A percentile compares a stretch with the other conserved stretches of the same genome.
Conservation (phyloP, 1,140 invertebrate genomes). For the Sitobion miscanthi region DNA sequence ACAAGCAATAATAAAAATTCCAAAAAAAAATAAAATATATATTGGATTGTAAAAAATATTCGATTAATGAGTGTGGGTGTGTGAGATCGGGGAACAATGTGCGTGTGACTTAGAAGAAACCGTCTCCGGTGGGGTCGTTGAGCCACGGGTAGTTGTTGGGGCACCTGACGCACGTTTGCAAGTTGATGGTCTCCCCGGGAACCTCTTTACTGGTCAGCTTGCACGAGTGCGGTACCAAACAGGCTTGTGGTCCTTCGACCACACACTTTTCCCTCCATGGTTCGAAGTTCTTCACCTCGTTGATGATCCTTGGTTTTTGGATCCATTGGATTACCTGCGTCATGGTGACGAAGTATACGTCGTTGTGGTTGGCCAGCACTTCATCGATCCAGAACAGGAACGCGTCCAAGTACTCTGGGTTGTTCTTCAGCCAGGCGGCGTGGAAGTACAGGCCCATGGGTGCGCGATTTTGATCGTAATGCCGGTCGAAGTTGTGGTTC, state of each 20-base stretch:
- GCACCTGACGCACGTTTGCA: slow-evolving; percentile 91
- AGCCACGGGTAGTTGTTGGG: slow-evolving; percentile 94
- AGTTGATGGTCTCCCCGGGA: slow-evolving; percentile 88
- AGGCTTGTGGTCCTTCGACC: slow-evolving; percentile 78
- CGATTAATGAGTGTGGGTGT: not conserved
- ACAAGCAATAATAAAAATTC: not conserved
- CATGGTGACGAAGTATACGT: slow-evolving; percentile 98
- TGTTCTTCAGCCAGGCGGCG: slow-evolving; percentile 94
- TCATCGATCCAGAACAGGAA: slow-evolving; percentile 96
- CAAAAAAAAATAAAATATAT: not conserved
- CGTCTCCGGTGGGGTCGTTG: slow-evolving; percentile 90
- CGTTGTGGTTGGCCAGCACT: slow-evolving; percentile 82
- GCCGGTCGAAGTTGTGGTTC: slow-evolving; percentile 93
- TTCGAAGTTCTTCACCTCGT: slow-evolving; percentile 88
- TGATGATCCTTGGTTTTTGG: slow-evolving; percentile 84
- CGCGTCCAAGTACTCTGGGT: slow-evolving; percentile 90
- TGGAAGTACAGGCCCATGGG: slow-evolving; percentile 95
- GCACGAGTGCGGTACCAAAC: slow-evolving; percentile 88
- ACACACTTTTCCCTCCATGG: slow-evolving; percentile 92
- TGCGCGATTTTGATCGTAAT: slow-evolving; percentile 92
- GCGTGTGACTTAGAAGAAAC: slow-evolving; percentile 75
- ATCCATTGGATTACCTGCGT: slow-evolving; percentile 97
- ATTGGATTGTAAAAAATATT: not conserved
- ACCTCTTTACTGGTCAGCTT: slow-evolving; percentile 90
- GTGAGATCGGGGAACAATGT: slow-evolving; percentile 36